A percentile compares a stretch with the other conserved stretches of the same genome.
These are phyloP conservation scores for Psophia crepitans DNA, from an alignment of 2,113 vertebrate species.

Conservation along the genomic window DNA sequence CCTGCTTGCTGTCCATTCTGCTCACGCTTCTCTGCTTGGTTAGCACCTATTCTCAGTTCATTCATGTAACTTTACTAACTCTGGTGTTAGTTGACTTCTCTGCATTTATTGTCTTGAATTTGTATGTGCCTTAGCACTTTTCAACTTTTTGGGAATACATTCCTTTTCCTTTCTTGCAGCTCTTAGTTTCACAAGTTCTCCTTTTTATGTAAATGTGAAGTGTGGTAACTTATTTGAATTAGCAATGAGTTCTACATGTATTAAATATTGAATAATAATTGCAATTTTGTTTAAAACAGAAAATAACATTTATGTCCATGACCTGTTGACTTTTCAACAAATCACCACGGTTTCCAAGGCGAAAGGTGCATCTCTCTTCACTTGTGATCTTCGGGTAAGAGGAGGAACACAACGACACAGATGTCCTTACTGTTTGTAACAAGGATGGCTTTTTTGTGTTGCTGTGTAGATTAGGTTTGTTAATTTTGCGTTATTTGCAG, in stretches of 20 bases:
- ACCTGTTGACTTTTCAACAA: conserved; percentile 97
- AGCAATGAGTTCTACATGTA: not conserved
- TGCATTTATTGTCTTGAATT: not conserved
- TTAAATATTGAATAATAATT: conserved; percentile 4
- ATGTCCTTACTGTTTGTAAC: not conserved
- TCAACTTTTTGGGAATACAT: not conserved
- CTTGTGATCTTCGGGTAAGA: conserved; percentile 91
- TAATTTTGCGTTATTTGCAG: not conserved
- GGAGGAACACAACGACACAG: not conserved
- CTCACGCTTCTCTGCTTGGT: not conserved
- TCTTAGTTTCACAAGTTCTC: not conserved
- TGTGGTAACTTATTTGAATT: not conserved
- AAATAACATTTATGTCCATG: conserved; percentile 97
- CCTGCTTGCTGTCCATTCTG: not conserved
- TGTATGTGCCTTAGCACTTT: not conserved
- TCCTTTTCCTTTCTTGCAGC: not conserved
- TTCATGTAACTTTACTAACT: not conserved
- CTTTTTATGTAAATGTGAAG: not conserved
- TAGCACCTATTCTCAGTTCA: not conserved
- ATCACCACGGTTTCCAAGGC: conserved; percentile 95
- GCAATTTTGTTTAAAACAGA: conserved; percentile 76
- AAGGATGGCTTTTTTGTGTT: not conserved
- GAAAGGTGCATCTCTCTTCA: conserved; percentile 91
- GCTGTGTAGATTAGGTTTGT: not conserved
- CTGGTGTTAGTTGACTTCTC: not conserved